Conservation (phyloP, 1,140 invertebrate genomes). For the Capitella teleta region DNA sequence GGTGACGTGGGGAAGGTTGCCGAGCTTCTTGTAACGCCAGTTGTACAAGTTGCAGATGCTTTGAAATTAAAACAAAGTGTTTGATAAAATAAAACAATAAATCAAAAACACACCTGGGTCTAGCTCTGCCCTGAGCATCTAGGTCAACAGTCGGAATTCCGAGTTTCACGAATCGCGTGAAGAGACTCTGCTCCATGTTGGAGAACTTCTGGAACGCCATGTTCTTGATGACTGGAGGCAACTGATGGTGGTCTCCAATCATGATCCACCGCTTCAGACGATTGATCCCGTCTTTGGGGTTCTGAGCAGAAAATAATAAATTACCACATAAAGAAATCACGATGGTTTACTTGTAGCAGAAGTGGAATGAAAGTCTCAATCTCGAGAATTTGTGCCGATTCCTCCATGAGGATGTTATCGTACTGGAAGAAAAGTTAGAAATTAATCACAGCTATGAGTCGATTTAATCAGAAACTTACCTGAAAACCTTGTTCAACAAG, state of each 20-base stretch:
- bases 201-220: conserved; percentile 99
- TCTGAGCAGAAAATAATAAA: conserved; percentile 39
- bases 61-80: conserved; percentile 6
- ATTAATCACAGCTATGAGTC: too few species aligned
- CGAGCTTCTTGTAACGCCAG: conserved; percentile 93
- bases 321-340: background rate
- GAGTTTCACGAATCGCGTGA: conserved; percentile 87
- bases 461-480: too few species aligned
- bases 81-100: background rate
- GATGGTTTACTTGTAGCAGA: conserved; percentile 59
- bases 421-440: conserved; percentile 80
- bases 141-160: conserved; percentile 94
- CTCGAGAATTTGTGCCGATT: conserved; percentile 96
- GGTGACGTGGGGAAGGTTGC: conserved; percentile 80
- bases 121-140: conserved; percentile 91
- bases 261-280: conserved; percentile 98
- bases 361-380: conserved; percentile 99
- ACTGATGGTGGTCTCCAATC: conserved; percentile 99
- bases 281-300: conserved; percentile 90
- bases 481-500: conserved; percentile 75
- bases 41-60: conserved; percentile 91
- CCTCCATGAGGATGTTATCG: conserved; percentile 99
- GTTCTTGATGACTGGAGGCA: conserved; percentile 98
- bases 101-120: conserved; percentile 52
- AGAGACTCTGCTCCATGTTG: conserved; percentile 99